Evolutionary conservation across 2,888 invertebrate species (phyloP), one percentile per base, ranked within the genome.

Genomic region (Gandaritis pyraliata): DNA sequence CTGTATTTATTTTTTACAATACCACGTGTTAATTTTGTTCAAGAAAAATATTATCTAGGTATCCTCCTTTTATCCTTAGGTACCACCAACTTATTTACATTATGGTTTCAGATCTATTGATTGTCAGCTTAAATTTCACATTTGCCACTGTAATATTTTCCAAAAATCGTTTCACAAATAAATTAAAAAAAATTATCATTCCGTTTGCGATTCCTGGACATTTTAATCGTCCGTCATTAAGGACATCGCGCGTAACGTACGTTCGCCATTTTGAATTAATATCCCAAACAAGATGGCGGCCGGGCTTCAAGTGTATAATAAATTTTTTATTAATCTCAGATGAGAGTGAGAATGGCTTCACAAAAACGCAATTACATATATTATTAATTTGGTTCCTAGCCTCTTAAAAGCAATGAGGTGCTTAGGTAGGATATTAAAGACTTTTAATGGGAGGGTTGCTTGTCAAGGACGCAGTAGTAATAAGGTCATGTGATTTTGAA

Each of bases 201-300:
- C 80, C 82, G 69, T 81, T 81, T 79, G 75, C 77, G 77, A 83
- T 84, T 82, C 77, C 82, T 72, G 72, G 82, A 76, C 82, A 49
- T 84, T 87, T 88, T 88, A 90, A 90, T 89, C 86, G 86, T 76
- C 75, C 70, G 85, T 89, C 89, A 90, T 90, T 90, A 90, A 87
- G 85, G 80, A 80, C 85, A 85, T 85, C 76, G 83, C 88, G 79
- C 83, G 78, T 85, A 82, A 83, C 74, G 78, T 48, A 48, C 29
- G 47, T 72, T 71, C 67, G 85, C 88, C 90, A 90, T 90, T 83
- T 91, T 90, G 88, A 87, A 90, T 90, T 90, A 86, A 88, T 90
- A 87, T 80, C 76, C 73, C 83, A 85, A 86, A 66, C 88, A 88
- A 90, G 85, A 89, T 90, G 89, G 88, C 83, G 75, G 65, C 70